Base-by-base conservation (phyloP, 2,113 vertebrate species). In the Chamaetylas fuelleborni region DNA sequence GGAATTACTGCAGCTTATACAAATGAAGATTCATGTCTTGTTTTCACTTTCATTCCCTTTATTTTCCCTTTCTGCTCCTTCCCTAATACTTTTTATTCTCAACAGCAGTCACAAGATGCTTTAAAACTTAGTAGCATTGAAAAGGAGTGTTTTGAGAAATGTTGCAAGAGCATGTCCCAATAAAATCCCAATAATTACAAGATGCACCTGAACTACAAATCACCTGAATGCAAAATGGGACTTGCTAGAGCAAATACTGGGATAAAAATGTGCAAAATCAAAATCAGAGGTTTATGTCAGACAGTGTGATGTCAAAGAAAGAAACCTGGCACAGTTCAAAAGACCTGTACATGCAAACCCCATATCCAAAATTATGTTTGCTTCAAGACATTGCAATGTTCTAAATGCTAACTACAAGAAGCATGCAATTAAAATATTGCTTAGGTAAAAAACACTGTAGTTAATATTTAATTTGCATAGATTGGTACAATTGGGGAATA, bases 401-500 rank as follows among this genome's bases (percentile, higher is more conserved):
- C 77, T 76, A 73, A 65, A 95, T 83, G 57, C 51, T 91, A 71
- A 95, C 66, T 47, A 7, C 5, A 72, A 86, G 81, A 85, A 93
- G 91, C 66, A 82, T 56, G 89, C 48, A 94, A 85, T 89, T 92
- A 94, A 96, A 93, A 88, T 95, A 91, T 29, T 95, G 85, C 77
- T 93, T 95, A 83, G 84, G 81, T 90, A 94, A 96, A 96, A 95
- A 77, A 92, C 65, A 89, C 79, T 16, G 14, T 66, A 96, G 86
- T 95, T 92, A 96, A 91, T 97, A 97, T 94, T 97, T 97, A 94
- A 90, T 91, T 95, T 96, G 24, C 92, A 87, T 92, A 91, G 91
- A 95, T 78, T 85, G 73, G 67, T 60, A 66, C 11, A 38, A 95
- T 95, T 9, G 36, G 87, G 78, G 90, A 92, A 60, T 93, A 91